Percentiles rank a stretch among this genome's conserved stretches.
Conservation (phyloP, 53 echinoderm and acorn worm genomes). For the Antedon mediterranea region DNA sequence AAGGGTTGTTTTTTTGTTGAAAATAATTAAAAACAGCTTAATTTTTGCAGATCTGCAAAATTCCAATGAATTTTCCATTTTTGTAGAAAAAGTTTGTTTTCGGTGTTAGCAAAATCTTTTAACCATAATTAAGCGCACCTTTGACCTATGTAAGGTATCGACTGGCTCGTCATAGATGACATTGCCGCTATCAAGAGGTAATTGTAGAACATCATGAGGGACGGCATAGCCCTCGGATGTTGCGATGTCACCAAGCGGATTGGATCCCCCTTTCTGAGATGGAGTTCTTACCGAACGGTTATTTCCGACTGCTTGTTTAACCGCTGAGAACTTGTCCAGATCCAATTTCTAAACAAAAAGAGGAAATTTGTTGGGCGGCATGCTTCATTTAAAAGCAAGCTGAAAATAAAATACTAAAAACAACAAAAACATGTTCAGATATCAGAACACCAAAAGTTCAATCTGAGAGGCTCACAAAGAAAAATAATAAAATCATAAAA, state of each 20-base stretch:
- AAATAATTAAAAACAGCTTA: no score
- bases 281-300: not conserved
- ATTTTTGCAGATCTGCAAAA: not conserved
- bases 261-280: not conserved
- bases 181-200: not conserved
- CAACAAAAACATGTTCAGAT: no score
- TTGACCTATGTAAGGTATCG: not conserved
- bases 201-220: not conserved
- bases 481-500: no score
- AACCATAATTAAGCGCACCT: not conserved
- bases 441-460: no score
- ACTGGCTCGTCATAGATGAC: not conserved
- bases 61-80: not conserved
- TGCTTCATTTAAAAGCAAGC: not conserved
- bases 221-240: not conserved
- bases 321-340: not conserved
- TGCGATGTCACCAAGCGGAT: not conserved
- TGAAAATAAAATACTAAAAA: no score
- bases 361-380: not conserved
- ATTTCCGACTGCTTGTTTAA: not conserved
- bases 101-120: not conserved
- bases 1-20: no score
- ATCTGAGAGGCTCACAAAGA: no score
- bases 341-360: not conserved
- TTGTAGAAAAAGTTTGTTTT: not conserved